Percentiles rank a stretch among this genome's conserved stretches.
phyloP scores from a whole-genome alignment of 2,113 vertebrate species.

The Myrmophylax atrothorax region DNA sequence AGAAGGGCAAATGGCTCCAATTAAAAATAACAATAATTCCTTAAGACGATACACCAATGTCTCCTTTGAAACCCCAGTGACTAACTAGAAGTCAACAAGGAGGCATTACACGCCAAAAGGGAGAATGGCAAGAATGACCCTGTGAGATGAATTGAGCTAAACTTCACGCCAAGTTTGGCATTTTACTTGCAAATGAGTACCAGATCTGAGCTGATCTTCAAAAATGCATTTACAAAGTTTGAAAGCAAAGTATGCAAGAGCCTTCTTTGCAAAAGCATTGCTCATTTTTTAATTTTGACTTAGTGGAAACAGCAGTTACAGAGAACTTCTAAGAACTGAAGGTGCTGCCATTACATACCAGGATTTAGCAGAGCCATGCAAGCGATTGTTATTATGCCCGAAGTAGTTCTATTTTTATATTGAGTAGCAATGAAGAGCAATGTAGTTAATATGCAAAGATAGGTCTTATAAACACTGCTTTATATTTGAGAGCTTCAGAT shows the following conservation, averaged over 20 bases:
- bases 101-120: not conserved
- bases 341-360: not conserved
- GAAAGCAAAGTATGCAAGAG: not conserved
- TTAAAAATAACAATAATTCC: slow-evolving; percentile 50
- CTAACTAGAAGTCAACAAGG: not conserved
- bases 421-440: not conserved
- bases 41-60: not conserved
- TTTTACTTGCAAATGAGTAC: slow-evolving; percentile 51
- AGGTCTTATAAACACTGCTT: not conserved
- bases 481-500: not conserved
- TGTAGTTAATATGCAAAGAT: not conserved
- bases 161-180: not conserved
- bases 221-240: not conserved
- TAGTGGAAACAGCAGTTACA: not conserved
- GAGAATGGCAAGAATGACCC: slow-evolving; percentile 20
- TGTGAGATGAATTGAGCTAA: not conserved
- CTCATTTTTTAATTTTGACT: not conserved
- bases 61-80: not conserved
- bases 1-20: slow-evolving; percentile 31
- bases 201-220: slow-evolving; percentile 17
- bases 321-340: not conserved
- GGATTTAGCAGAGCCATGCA: not conserved
- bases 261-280: not conserved
- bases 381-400: not conserved
- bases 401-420: not conserved